Evolutionary conservation across 2,797 vertebrate species (phyloP).

Genomic region (Muraenolepis orangiensis): DNA sequence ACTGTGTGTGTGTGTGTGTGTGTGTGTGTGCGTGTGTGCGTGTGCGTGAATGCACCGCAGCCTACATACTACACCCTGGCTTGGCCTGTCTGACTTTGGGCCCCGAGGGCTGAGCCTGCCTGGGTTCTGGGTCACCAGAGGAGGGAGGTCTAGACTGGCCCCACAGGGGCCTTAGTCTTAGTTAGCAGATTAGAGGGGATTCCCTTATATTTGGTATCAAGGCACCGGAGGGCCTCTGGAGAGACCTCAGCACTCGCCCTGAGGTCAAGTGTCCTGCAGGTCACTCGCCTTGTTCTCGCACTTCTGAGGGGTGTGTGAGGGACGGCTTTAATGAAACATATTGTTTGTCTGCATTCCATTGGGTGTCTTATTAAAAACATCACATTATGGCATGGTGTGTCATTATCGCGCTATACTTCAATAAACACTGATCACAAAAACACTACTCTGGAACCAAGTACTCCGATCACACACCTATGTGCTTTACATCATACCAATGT

Average conservation of each 20-base stretch:
- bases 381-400: no score
- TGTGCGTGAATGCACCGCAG: conserved; percentile 49
- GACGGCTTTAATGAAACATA: neutral
- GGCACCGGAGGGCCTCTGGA: neutral
- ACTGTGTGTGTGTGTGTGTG: conserved; percentile 32
- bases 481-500: no score
- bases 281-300: neutral
- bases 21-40: conserved; percentile 17
- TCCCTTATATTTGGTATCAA: conserved; percentile 36
- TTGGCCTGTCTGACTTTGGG: conserved; percentile 58
- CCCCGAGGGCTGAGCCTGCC: conserved; percentile 41
- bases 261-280: neutral
- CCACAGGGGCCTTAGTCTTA: conserved; percentile 28
- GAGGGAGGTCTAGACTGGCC: conserved; percentile 14
- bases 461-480: no score
- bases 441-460: neutral
- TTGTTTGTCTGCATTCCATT: neutral
- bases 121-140: conserved; percentile 10
- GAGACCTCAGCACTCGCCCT: neutral
- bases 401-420: neutral
- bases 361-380: neutral
- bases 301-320: neutral
- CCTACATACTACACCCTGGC: conserved; percentile 50
- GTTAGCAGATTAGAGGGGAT: conserved; percentile 54
- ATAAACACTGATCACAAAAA: neutral